phyloP scores from a whole-genome alignment of 2,113 vertebrate species.

The Psilopsiagon aymara region DNA sequence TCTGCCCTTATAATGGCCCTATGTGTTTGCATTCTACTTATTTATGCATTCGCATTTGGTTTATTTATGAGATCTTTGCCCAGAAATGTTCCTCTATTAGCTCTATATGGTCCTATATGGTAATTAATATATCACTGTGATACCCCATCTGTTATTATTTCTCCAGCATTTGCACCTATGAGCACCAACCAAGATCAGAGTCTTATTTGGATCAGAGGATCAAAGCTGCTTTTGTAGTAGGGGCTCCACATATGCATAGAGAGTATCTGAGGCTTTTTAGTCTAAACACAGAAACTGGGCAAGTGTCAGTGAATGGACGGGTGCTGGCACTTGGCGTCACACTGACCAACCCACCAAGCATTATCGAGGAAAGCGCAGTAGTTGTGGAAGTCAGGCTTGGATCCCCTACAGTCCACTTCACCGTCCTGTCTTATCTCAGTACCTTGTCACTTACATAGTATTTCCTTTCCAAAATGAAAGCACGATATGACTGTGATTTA shows the following conservation, averaged over 20 bases:
- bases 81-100: conserved; percentile 26
- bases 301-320: neutral
- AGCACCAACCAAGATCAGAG: conserved; percentile 19
- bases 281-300: neutral
- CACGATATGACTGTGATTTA: neutral
- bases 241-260: neutral
- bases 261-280: neutral
- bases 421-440: neutral
- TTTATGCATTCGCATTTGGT: conserved; percentile 59
- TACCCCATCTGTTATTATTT: conserved; percentile 60
- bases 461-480: neutral
- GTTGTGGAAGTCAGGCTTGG: neutral
- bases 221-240: conserved; percentile 41
- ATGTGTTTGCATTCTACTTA: conserved; percentile 59
- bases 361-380: neutral
- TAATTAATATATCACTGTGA: conserved; percentile 37
- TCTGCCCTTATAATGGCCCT: conserved; percentile 47
- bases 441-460: neutral
- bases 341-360: fast-evolving
- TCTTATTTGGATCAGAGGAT: conserved; percentile 3
- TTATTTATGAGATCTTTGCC: conserved; percentile 63
- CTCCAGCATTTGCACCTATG: conserved; percentile 17
- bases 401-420: neutral
- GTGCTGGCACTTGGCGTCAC: neutral
- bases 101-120: conserved; percentile 28